These are phyloP conservation scores for Crotalus viridis DNA, from an alignment of 2,113 vertebrate species.

Conservation along the genomic window DNA sequence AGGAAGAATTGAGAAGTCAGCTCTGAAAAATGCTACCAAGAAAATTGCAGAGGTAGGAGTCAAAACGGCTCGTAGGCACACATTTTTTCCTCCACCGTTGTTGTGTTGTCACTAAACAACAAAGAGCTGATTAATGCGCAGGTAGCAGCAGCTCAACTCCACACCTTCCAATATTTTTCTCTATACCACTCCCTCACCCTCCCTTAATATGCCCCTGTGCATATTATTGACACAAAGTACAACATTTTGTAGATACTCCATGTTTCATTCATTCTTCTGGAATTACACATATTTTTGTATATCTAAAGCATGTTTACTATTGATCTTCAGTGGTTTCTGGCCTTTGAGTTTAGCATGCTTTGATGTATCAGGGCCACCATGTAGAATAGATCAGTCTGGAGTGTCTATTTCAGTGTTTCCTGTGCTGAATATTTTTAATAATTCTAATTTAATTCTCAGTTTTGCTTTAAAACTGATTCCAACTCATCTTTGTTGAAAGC, in stretches of 20 bases:
- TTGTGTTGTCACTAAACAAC: background rate
- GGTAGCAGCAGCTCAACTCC: background rate
- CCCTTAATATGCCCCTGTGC: background rate
- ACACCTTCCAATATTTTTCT: background rate
- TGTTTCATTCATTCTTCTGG: background rate
- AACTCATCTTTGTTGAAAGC: background rate
- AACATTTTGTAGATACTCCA: background rate
- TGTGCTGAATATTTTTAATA: background rate
- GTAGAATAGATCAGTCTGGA: background rate
- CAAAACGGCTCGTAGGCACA: background rate
- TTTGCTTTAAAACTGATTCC: background rate
- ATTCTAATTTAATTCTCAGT: background rate
- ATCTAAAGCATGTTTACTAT: background rate
- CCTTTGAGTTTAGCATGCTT: background rate
- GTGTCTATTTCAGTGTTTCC: background rate
- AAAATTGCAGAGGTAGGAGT: background rate
- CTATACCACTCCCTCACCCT: background rate
- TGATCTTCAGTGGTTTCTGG: background rate
- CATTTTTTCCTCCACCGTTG: background rate
- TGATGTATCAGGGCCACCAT: background rate
- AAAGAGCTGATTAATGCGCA: background rate
- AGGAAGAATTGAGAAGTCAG: background rate
- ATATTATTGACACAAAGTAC: background rate
- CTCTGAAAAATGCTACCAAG: background rate
- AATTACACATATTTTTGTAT: background rate